These are phyloP conservation scores for Pogonus chalceus DNA, from an alignment of 1,140 invertebrate genomes.

Conservation along the genomic window DNA sequence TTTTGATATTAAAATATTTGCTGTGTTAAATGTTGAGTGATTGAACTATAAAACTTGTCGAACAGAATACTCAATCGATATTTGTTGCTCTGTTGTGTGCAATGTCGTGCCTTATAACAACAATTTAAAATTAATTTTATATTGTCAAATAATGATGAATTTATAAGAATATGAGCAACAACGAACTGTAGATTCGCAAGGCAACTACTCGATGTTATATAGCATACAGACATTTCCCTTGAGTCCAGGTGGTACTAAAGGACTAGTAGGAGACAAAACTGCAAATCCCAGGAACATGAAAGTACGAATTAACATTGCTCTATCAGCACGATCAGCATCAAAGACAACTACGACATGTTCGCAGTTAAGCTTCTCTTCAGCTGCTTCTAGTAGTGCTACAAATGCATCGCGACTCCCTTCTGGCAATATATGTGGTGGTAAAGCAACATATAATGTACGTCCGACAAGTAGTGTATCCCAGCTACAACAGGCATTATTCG, in stretches of 20 bases:
- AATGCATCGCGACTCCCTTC: constrained; percentile 90
- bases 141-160: neutral
- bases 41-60: too few species aligned
- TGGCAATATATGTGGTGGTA: constrained; percentile 71
- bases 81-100: too few species aligned
- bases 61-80: too few species aligned
- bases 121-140: too few species aligned
- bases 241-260: constrained; percentile 52
- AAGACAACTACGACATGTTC: constrained; percentile 51
- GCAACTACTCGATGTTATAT: constrained; percentile 63
- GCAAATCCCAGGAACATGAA: constrained; percentile 96
- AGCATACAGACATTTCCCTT: constrained; percentile 67
- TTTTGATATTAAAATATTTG: too few species aligned
- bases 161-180: constrained; percentile 9
- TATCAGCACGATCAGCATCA: constrained; percentile 57
- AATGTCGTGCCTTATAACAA: too few species aligned
- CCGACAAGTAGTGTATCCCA: constrained; percentile 53
- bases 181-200: constrained; percentile 27
- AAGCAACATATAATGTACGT: constrained; percentile 71
- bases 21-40: too few species aligned
- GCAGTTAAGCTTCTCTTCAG: constrained; percentile 84
- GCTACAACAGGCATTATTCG: neutral
- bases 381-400: constrained; percentile 86
- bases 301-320: constrained; percentile 76
- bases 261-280: constrained; percentile 69